Base-by-base conservation (phyloP, 2,797 vertebrate genomes). In the Protonibea diacanthus region DNA sequence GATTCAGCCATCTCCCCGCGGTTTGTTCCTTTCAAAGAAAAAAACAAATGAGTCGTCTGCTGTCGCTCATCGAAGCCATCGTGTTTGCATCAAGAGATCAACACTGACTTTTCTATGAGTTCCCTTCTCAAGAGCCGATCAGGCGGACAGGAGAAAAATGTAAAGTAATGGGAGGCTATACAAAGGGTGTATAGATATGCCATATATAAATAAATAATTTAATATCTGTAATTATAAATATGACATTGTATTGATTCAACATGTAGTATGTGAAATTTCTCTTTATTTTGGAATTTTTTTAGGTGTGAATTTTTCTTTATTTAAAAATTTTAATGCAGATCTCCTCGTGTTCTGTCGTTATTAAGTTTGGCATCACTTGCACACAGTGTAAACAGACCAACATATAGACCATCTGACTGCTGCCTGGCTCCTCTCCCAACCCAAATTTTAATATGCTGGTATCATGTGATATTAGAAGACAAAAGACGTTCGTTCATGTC, bases 181-280 rank as follows among this genome's bases (percentile, higher is more conserved):
- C 71, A 79, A 76, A 88, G 67, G 67, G 86, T 94, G 90, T 92
- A 93, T 85, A 92, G 89, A 91, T 62, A 91, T 88, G 91, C 84
- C 87, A 88, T 92, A 92, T 93, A 92, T 88, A 88, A 87, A 89
- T 89, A 88, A 80, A 91, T 77, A 79, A 88, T 93, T 92, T 89
- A 94, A 91, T 90, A 91, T 90, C 83, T 93, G 90, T 93, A 92
- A 93, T 92, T 91, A 90, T 80, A 80, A 91, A 93, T 78, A 85
- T 84, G 69, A 87, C 85, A 89, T 76, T 92, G 88, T 93, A 91
- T 82, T 75, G 81, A 93, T 86, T 93, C 70, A 91, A 87, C 78
- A 86, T 92, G 84, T 93, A 91, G 90, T 92, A 74, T 86, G 92
- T 94, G 89, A 82, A 87, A 86, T 88, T 84, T 80, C 53, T 74